These are phyloP conservation scores for Ophion ellenae DNA, from an alignment of 2,888 invertebrate genomes.

Conservation along the genomic window DNA sequence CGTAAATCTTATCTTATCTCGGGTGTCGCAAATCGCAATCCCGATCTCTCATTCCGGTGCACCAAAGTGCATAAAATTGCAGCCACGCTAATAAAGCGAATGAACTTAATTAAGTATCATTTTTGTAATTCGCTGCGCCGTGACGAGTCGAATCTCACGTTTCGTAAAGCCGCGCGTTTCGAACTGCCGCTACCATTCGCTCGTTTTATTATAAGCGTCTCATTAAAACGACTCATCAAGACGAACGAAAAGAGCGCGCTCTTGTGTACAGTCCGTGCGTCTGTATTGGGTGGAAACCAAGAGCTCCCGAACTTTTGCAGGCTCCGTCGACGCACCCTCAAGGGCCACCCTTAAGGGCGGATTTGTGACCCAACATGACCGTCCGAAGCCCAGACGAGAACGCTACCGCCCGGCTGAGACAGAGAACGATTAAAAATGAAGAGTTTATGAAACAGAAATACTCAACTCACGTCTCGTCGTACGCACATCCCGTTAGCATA, in stretches of 20 bases:
- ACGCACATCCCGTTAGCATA: neutral
- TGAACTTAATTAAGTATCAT: constrained; percentile 25
- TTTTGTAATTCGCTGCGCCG: neutral
- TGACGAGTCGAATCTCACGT: constrained; percentile 42
- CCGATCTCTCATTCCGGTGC: neutral
- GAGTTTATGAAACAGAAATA: neutral
- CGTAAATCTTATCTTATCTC: neutral
- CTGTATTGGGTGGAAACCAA: neutral
- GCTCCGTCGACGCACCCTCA: neutral
- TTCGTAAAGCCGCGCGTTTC: neutral
- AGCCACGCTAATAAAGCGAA: constrained; percentile 5
- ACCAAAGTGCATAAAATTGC: constrained; percentile 8
- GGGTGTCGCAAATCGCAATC: neutral
- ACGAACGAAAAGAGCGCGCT: neutral
- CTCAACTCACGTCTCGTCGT: neutral
- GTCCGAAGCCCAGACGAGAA: neutral
- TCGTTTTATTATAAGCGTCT: constrained; percentile 28
- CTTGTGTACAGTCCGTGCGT: neutral
- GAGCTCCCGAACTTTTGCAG: neutral
- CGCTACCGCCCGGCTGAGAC: neutral
- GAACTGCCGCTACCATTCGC: neutral
- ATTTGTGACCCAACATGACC: too few relatives aligned
- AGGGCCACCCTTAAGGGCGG: neutral
- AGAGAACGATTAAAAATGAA: neutral
- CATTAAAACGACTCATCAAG: constrained; percentile 19